phyloP scores from a whole-genome alignment of 2,888 invertebrate genomes.

The Dynastes grantii region DNA sequence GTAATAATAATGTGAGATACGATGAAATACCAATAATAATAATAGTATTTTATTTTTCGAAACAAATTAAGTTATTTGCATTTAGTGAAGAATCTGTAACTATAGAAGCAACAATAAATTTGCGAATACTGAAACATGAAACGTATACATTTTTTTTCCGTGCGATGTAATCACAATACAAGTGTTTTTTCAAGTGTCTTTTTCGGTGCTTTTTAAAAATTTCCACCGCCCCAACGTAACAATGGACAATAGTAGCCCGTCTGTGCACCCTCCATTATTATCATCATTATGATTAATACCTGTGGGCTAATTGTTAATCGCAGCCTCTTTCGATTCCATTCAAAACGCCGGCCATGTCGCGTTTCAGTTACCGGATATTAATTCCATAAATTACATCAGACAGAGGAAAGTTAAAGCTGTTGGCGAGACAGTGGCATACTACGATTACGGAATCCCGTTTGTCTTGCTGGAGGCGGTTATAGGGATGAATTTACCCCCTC shows the following conservation, averaged over 20 bases:
- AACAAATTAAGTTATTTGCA: too few relatives aligned
- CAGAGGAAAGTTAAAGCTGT: conserved; percentile 49
- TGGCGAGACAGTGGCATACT: conserved; percentile 47
- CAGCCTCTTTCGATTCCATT: conserved; percentile 56
- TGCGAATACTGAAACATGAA: too few relatives aligned
- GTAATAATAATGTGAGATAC: too few relatives aligned
- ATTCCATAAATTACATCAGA: conserved; percentile 66
- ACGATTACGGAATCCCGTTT: conserved; percentile 41
- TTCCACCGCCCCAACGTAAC: not conserved
- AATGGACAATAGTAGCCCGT: conserved; percentile 1
- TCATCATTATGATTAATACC: conserved; percentile 61
- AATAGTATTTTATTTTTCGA: too few relatives aligned
- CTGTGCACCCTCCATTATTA: conserved; percentile 24
- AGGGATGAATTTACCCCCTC: not conserved
- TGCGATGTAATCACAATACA: too few relatives aligned
- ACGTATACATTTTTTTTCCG: too few relatives aligned
- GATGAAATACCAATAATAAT: too few relatives aligned
- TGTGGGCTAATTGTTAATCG: conserved; percentile 61
- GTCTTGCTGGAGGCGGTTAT: conserved; percentile 20
- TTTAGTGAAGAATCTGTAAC: too few relatives aligned
- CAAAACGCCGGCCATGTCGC: conserved; percentile 53
- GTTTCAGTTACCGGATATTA: conserved; percentile 62
- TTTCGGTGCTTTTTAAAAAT: not conserved
- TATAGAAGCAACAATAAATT: too few relatives aligned
- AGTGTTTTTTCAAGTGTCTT: too few relatives aligned